A percentile compares a stretch with the other conserved stretches of the same genome.
These are phyloP conservation scores for Seira sanloemensis DNA, from an alignment of 2,888 invertebrate genomes.

Conservation along the genomic window DNA sequence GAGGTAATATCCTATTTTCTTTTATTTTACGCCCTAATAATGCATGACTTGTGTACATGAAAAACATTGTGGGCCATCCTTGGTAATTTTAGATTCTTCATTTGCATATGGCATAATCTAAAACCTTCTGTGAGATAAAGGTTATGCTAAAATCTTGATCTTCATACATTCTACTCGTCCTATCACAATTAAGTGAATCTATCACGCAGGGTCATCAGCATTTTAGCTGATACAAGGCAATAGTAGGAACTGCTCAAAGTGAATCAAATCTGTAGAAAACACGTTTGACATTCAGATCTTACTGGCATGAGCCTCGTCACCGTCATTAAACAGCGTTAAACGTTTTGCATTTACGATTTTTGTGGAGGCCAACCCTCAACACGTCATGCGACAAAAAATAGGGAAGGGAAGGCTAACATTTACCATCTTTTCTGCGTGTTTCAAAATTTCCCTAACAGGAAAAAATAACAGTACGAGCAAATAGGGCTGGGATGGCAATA, in stretches of 20 bases:
- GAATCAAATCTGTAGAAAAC: not conserved
- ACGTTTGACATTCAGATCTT: conserved; percentile 37
- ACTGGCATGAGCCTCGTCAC: conserved; percentile 18
- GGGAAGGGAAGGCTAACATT: not conserved
- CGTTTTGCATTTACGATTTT: not conserved
- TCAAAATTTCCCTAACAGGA: not conserved
- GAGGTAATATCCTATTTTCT: too few relatives aligned
- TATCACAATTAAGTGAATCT: not conserved
- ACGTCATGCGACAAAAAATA: not conserved
- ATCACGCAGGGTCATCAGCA: conserved; percentile 26
- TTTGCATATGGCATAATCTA: conserved; percentile 36
- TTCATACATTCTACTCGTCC: not conserved
- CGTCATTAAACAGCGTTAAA: conserved; percentile 18
- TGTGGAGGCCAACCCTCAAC: not conserved
- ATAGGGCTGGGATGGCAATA: not conserved
- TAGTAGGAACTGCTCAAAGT: not conserved
- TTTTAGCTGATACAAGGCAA: not conserved
- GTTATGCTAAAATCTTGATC: not conserved
- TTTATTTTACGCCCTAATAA: too few relatives aligned
- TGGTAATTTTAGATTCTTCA: conserved; percentile 20
- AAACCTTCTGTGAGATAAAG: not conserved
- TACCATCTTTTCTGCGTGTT: not conserved
- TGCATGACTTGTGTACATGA: too few relatives aligned
- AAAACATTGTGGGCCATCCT: too few relatives aligned
- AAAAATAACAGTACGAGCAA: not conserved